Evolutionary conservation across 2,113 vertebrate genomes (phyloP).

Genomic region (Nesoenas mayeri): DNA sequence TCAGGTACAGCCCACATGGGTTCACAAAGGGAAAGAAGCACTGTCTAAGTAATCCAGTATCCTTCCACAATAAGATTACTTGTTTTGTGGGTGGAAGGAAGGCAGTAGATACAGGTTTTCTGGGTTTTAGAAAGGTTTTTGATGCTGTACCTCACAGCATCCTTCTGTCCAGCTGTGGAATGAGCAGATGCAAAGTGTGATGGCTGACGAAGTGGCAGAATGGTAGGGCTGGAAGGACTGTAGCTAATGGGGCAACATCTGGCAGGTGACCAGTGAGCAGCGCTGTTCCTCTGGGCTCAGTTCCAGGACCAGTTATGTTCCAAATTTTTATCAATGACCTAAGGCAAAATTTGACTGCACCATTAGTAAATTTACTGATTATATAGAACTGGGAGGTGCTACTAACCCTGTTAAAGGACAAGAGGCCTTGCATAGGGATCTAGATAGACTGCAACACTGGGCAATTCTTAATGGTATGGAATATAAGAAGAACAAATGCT

Average conservation of each 20-base stretch:
- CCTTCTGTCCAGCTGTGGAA: background rate
- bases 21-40: background rate
- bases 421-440: background rate
- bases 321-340: background rate
- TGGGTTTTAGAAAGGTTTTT: background rate
- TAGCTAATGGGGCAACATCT: background rate
- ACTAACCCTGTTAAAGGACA: background rate
- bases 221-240: background rate
- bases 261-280: background rate
- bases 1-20: background rate
- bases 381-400: background rate
- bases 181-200: no score
- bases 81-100: background rate
- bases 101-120: background rate
- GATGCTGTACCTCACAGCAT: background rate
- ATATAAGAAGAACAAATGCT: background rate
- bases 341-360: background rate
- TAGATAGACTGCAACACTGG: no score
- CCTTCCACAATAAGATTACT: background rate
- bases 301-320: no score
- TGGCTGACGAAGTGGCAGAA: background rate
- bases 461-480: background rate
- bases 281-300: background rate
- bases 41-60: background rate
- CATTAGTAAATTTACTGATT: background rate